Percentiles rank a stretch among this genome's conserved stretches.
Evolutionary conservation across 2,797 vertebrate genomes (phyloP).

Genomic region (Sebastes miniatus): DNA sequence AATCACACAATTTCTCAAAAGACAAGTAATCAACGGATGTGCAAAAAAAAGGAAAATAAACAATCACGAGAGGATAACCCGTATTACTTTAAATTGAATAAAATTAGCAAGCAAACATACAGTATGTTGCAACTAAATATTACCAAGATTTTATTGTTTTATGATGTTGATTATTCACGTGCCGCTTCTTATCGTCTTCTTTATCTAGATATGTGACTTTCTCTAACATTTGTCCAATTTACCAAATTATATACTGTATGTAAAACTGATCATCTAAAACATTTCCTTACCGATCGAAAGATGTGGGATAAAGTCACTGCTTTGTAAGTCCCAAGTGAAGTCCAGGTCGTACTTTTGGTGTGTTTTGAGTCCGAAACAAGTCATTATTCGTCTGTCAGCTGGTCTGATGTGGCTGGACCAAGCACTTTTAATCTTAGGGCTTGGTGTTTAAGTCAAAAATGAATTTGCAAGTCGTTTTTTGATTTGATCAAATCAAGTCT

Average conservation of each 20-base stretch:
- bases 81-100: background rate
- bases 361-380: background rate
- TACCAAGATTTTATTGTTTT: background rate
- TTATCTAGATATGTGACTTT: background rate
- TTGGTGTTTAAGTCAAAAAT: background rate
- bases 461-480: rapidly evolving
- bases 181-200: background rate
- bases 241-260: rapidly evolving
- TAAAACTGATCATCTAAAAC: background rate
- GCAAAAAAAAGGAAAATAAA: background rate
- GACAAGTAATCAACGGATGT: background rate
- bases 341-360: background rate
- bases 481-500: background rate
- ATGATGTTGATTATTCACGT: rapidly evolving
- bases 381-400: background rate
- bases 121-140: background rate
- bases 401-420: background rate
- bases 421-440: background rate
- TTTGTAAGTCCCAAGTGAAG: background rate
- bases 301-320: background rate
- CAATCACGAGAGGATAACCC: rapidly evolving
- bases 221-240: too few relatives aligned
- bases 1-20: background rate
- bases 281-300: background rate
- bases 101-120: background rate